Base-by-base conservation (phyloP, 2,888 invertebrate genomes). In the Pantelozetes paolii region DNA sequence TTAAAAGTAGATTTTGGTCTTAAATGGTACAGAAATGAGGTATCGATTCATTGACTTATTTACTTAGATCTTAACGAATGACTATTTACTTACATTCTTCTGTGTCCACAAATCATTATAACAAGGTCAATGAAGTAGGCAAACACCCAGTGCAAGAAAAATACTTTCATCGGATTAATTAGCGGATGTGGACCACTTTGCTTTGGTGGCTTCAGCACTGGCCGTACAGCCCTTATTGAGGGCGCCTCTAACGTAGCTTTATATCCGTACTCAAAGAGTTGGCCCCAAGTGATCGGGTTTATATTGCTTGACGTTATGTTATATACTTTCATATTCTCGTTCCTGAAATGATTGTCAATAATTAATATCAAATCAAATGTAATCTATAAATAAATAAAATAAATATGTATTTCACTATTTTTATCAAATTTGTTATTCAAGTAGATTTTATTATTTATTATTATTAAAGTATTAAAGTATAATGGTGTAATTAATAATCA, bases 211-310 rank as follows among this genome's bases (percentile, higher is more conserved):
- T 30, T 28, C 6, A 32, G n/a, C 2, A 30, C 23, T 11, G 73
- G 73, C 48, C 73, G 13, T 9, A 73, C 64, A 15, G 45, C 42
- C 8, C 64, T 23, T 26, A 73, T 23, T 15, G 73, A 73, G 18
- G 73, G 73, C 15, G 40, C 42, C 18, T 32, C 42, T 18, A 26
- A 8, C 11, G 48, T 45, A 13, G 18, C 62, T 26, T 42, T 15
- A 30, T 50, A 40, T 18, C 45, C 64, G 15, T 36, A 32, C 11
- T 42, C 67, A 8, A 73, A 80, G 81, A 1, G 81, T 82, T 78
- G 81, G 80, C 82, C 40, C 45, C 45, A 48, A n/a, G 42, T 45
- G 13, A 64, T 30, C 13, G 73, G 67, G 18, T 28, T 20, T 6
- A 67, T 26, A 13, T 28, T 67, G 13, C 64, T 73, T n/a, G 73